Evolutionary conservation across 2,888 invertebrate genomes (phyloP).

Genomic region (Hemistola chrysoprasaria): DNA sequence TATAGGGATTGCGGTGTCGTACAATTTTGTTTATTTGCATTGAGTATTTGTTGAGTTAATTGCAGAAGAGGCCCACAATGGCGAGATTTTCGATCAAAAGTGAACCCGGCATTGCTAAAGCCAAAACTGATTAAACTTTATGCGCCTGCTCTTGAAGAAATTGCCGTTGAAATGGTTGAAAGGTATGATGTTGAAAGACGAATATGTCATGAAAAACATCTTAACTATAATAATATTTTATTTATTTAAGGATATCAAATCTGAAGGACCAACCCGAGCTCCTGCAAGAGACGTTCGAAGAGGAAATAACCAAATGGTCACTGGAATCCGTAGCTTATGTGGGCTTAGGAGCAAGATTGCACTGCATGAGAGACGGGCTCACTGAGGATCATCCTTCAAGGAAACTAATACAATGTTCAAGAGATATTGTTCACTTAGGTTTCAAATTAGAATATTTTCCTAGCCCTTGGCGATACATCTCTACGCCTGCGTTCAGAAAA

Average conservation of each 20-base stretch:
- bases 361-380: constrained; percentile 53
- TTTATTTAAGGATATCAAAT: constrained; percentile 51
- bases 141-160: constrained; percentile 68
- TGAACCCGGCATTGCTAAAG: constrained; percentile 85
- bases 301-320: constrained; percentile 84
- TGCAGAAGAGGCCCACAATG: constrained; percentile 84
- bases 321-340: constrained; percentile 79
- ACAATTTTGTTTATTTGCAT: too few species aligned
- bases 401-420: constrained; percentile 51
- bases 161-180: constrained; percentile 64
- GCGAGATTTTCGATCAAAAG: constrained; percentile 84
- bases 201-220: too few species aligned
- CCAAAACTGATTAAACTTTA: constrained; percentile 82
- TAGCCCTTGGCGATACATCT: constrained; percentile 51
- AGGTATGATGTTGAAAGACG: too few species aligned
- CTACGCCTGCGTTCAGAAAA: constrained; percentile 57
- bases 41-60: constrained; percentile 9
- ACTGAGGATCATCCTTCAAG: constrained; percentile 52
- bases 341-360: constrained; percentile 59
- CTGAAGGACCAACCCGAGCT: constrained; percentile 49
- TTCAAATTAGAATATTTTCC: constrained; percentile 57
- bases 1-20: too few species aligned
- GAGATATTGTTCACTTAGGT: constrained; percentile 49
- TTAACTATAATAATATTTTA: too few species aligned
- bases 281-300: constrained; percentile 64